Evolutionary conservation across 2,797 vertebrate genomes (phyloP), one percentile per base, ranked within the genome.

Genomic region (Varecia variegata): DNA sequence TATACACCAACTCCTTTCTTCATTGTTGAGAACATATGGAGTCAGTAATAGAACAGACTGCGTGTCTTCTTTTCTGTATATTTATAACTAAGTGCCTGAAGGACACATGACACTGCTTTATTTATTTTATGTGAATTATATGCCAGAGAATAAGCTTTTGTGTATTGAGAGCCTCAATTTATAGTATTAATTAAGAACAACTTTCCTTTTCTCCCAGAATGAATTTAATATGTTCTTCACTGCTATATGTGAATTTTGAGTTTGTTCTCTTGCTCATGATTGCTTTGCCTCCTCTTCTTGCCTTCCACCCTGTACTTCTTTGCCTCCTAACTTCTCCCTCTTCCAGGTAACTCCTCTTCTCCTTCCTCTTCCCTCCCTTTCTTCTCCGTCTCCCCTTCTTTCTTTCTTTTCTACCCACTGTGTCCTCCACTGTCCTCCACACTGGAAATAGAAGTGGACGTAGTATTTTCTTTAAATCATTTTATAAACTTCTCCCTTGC

Each of bases 111-210:
- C 95, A 94, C 40, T 96, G 62, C 93, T 97, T 93, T 96, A 96
- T 95, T 97, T 96, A 88, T 96, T 96, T 98, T 97, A 87, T 95
- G 96, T 96, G 95, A 97, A 92, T 97, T 94, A 83, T 92, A 86
- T 97, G 81, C 73, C 67, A 90, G 81, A 96, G 91, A 95, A 94
- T 90, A 94, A 93, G 62, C 84, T 90, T 83, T 97, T 95, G 84
- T 96, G 81, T 96, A 68, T 84, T 93, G 52, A 83, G 80, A 45
- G 45, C 87, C 95, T 50, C 62, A 94, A 77, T 97, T 97, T 97
- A 90, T 96, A 94, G 96, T 88, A 91, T 97, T 97, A 91, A 97
- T 97, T 97, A 97, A 97, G 88, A 97, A 83, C 68, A 93, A 84
- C 68, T 95, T 97, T 97, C 47, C 68, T 92, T 62, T 87, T 94